Conservation (phyloP, 2,113 vertebrate species). For the Telmatochromis sp. region DNA sequence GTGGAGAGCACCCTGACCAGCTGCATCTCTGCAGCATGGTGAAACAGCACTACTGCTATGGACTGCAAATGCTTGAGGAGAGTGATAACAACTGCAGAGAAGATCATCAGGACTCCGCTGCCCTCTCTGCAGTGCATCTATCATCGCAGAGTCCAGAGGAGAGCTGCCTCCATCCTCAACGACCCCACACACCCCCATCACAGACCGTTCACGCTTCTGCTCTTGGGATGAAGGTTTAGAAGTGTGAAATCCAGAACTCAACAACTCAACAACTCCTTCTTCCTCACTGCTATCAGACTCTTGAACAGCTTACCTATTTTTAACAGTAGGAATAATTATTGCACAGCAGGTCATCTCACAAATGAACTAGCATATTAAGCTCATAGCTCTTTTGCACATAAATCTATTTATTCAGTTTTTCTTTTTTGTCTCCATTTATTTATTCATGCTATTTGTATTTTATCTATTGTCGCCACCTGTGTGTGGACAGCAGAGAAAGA, state of each 20-base stretch:
- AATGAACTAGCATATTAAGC: neutral
- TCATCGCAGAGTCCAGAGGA: neutral
- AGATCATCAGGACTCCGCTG: neutral
- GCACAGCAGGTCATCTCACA: neutral
- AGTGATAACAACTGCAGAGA: neutral
- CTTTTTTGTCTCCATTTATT: neutral
- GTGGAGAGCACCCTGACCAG: neutral
- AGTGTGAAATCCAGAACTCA: neutral
- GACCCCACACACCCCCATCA: neutral
- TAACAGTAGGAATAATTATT: neutral
- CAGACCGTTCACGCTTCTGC: neutral
- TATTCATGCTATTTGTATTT: neutral
- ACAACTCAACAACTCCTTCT: neutral
- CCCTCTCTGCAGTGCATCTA: neutral
- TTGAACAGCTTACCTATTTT: neutral
- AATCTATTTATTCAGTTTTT: neutral
- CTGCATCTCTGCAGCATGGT: neutral
- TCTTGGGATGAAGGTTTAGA: neutral
- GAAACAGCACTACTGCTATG: neutral
- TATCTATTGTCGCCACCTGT: neutral
- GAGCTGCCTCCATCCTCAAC: neutral
- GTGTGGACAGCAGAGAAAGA: neutral
- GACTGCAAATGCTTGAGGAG: neutral
- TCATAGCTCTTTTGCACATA: neutral
- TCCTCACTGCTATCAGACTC: neutral